A percentile compares a stretch with the other conserved stretches of the same genome.
These are phyloP conservation scores for Engraulis encrasicolus DNA, from an alignment of 2,113 vertebrate genomes.

Conservation along the genomic window DNA sequence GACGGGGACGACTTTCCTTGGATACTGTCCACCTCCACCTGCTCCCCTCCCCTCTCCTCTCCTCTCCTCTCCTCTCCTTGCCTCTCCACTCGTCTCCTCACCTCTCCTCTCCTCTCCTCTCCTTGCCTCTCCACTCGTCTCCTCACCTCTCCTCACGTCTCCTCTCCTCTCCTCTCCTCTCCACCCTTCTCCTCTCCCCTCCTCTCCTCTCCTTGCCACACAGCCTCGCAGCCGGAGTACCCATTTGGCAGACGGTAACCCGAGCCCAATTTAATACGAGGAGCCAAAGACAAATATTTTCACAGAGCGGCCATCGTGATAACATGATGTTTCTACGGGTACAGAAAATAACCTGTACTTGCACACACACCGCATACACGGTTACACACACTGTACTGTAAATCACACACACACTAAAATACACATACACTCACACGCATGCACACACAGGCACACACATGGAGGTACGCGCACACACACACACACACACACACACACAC, in stretches of 20 bases:
- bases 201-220: too few relatives aligned
- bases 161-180: too few relatives aligned
- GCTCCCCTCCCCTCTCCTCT: too few relatives aligned
- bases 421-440: background rate
- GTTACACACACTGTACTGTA: background rate
- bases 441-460: background rate
- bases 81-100: too few relatives aligned
- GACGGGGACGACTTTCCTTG: slow-evolving; percentile 32
- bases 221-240: slow-evolving; percentile 15
- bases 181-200: too few relatives aligned
- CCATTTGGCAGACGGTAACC: slow-evolving; percentile 23
- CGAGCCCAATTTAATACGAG: slow-evolving; percentile 21
- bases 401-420: background rate
- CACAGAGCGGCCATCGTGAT: background rate
- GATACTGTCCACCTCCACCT: slow-evolving; percentile 39
- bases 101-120: too few relatives aligned
- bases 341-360: background rate
- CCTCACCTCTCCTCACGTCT: too few relatives aligned
- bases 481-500: too few relatives aligned
- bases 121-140: too few relatives aligned
- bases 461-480: too few relatives aligned
- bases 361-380: background rate
- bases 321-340: background rate
- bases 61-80: too few relatives aligned
- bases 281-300: background rate